Conservation (phyloP, 2,113 vertebrate genomes). For the Podilymbus podiceps region DNA sequence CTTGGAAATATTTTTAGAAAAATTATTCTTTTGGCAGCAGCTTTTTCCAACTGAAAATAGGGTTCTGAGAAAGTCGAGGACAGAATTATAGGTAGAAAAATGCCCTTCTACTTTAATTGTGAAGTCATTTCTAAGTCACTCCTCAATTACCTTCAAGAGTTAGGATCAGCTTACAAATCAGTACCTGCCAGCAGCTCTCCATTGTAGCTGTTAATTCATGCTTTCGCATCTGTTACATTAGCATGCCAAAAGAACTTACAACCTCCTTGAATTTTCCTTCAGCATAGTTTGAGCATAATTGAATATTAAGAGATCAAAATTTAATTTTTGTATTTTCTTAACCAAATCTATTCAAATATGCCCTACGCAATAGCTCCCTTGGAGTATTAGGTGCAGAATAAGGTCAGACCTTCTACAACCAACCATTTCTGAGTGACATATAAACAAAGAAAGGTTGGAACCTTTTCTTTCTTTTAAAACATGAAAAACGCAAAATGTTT, state of each 20-base stretch:
- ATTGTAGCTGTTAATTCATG: slow-evolving; percentile 64
- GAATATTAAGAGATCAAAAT: slow-evolving; percentile 66
- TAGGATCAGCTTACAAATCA: slow-evolving; percentile 33
- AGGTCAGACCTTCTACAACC: slow-evolving; percentile 56
- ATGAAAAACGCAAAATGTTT: slow-evolving; percentile 33
- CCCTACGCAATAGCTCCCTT: slow-evolving; percentile 5
- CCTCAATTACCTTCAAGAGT: slow-evolving; percentile 40
- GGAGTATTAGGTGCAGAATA: slow-evolving; percentile 26
- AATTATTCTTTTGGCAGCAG: background rate
- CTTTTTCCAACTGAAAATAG: background rate
- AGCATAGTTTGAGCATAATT: slow-evolving; percentile 56
- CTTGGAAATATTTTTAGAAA: background rate
- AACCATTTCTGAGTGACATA: slow-evolving; percentile 41
- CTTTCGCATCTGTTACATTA: slow-evolving; percentile 67
- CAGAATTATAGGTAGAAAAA: background rate
- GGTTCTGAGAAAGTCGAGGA: background rate
- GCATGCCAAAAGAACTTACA: slow-evolving; percentile 68
- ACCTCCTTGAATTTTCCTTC: slow-evolving; percentile 69
- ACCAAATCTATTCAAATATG: slow-evolving; percentile 59
- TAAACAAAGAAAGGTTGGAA: slow-evolving; percentile 52
- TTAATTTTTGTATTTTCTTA: slow-evolving; percentile 62
- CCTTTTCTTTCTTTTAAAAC: slow-evolving; percentile 26
- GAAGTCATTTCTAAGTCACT: slow-evolving; percentile 59
- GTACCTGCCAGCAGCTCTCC: slow-evolving; percentile 51
- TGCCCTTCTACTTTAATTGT: background rate